Evolutionary conservation across 2,888 invertebrate species (phyloP).

Genomic region (Unio pictorum): DNA sequence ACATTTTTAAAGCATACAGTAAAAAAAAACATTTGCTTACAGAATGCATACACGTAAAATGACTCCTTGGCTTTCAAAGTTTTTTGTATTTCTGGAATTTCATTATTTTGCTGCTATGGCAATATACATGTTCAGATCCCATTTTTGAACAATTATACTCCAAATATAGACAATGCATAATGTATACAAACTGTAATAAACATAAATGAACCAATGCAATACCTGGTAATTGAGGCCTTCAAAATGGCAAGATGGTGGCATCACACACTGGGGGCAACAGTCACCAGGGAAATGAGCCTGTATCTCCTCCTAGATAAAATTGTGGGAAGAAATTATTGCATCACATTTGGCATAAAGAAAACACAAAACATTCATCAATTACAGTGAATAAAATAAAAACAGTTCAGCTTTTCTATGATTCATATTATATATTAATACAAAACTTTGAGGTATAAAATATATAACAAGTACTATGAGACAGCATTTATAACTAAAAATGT

Average conservation of each 20-base stretch:
- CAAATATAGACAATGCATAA: not conserved
- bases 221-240: constrained; percentile 44
- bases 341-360: not conserved
- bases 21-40: too few species aligned
- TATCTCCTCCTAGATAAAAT: constrained; percentile 42
- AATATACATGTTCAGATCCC: not conserved
- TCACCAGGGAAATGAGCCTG: constrained; percentile 41
- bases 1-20: too few species aligned
- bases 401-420: too few species aligned
- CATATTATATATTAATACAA: not conserved
- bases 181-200: not conserved
- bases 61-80: too few species aligned
- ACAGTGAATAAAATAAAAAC: too few species aligned
- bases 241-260: constrained; percentile 42
- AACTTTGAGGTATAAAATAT: not conserved
- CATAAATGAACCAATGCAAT: constrained; percentile 1
- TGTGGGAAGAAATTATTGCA: not conserved
- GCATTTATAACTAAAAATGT: too few species aligned
- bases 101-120: too few species aligned
- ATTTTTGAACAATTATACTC: not conserved
- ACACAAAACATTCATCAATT: not conserved
- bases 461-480: not conserved
- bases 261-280: constrained; percentile 56
- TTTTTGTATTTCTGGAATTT: too few species aligned
- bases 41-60: too few species aligned